Base-by-base conservation (phyloP, 2,888 invertebrate species). In the Choreutis nemorana region DNA sequence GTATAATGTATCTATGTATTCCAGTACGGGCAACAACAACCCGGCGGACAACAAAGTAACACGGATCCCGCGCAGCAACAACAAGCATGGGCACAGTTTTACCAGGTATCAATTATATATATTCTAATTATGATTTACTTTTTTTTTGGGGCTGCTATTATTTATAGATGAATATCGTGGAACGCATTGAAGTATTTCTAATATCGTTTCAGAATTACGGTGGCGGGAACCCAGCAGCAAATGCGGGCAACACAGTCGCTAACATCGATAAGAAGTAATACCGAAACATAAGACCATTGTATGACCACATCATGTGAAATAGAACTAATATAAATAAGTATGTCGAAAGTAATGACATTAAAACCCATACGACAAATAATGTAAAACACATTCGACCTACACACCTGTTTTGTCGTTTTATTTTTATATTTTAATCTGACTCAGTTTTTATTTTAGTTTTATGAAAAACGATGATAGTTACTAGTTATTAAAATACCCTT, bases 1-100 rank as follows among this genome's bases (percentile, higher is more conserved):
- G 6, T 21, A 10, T n/a, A 12, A 14, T 16, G 16, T 31, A 14
- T 14, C n/a, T 23, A 4, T 23, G 15, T 26, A 20, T 36, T 35
- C 2, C 45, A 55, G 50, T 50, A 54, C 29, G 45, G 47, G 28
- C 48, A 44, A 27, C 58, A 57, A 29, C 55, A 64, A 51, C 56
- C 55, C 34, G 50, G 54, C 41, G 50, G 55, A 23, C 44, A 46
- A 25, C 54, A 51, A 32, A 51, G 53, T 7, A 54, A 40, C 29
- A 36, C 55, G n/a, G 54, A 52, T 5, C 36, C 44, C 2, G 40
- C 45, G 3, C 47, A 45, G 20, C 68, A 70, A 13, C 60, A 58
- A 28, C 52, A 57, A 29, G 70, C 78, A 12, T 78, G 78, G 79
- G 78, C 79, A 8, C 78, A 79, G 44, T 78, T 75, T 37, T 77